Evolutionary conservation across 2,888 invertebrate species (phyloP).

Genomic region (Arge pagana): DNA sequence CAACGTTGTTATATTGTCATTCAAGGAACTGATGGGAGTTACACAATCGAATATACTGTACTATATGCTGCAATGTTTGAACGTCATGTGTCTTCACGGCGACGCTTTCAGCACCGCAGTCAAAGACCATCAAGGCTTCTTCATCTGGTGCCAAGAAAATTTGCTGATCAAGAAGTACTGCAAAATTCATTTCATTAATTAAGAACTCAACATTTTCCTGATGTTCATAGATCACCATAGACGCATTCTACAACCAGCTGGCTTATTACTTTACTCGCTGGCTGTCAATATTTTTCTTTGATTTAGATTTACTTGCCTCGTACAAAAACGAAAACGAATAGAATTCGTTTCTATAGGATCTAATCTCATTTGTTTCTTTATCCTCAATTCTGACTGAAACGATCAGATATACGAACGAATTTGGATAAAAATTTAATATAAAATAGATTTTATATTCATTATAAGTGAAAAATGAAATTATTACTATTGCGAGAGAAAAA

Average conservation of each 20-base stretch:
- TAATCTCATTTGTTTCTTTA: no score
- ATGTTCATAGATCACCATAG: no score
- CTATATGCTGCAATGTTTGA: slow-evolving; percentile 89
- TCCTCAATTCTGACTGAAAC: no score
- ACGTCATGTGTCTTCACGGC: slow-evolving; percentile 88
- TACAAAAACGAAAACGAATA: neutral
- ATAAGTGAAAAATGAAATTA: no score
- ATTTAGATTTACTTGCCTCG: neutral
- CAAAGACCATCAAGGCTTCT: slow-evolving; percentile 87
- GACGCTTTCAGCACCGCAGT: slow-evolving; percentile 88
- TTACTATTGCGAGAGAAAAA: no score
- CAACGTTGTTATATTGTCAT: neutral
- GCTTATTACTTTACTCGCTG: no score
- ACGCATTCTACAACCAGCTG: no score
- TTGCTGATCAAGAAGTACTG: slow-evolving; percentile 85
- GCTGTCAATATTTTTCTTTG: neutral
- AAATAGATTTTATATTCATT: no score
- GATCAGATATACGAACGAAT: neutral
- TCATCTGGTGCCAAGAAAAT: slow-evolving; percentile 96
- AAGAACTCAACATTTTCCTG: no score
- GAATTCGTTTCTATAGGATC: no score
- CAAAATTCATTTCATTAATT: neutral
- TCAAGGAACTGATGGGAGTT: slow-evolving; percentile 76
- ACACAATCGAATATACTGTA: slow-evolving; percentile 92
- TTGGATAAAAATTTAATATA: neutral